These are phyloP conservation scores for Trichogramma dendrolimi DNA, from an alignment of 2,888 invertebrate species.

Conservation along the genomic window DNA sequence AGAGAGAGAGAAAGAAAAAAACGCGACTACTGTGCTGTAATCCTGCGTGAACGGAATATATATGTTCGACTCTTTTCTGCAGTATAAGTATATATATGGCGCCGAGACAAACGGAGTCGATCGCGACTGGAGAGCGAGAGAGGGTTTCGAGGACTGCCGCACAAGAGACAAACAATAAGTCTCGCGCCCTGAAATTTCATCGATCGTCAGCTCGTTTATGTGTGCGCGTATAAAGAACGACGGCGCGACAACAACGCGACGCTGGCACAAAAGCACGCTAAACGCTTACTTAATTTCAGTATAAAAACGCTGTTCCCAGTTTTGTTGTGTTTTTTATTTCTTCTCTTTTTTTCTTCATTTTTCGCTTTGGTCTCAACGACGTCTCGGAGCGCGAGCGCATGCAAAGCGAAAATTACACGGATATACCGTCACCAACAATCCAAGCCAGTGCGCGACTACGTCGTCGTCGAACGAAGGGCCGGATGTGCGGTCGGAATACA, in stretches of 20 bases:
- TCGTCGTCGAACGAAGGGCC: background rate
- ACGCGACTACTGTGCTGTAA: slow-evolving; percentile 4
- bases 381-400: background rate
- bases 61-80: too few relatives aligned
- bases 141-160: slow-evolving; percentile 12
- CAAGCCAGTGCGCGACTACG: background rate
- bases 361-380: background rate
- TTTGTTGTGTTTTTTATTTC: background rate
- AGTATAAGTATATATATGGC: background rate
- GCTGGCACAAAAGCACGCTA: too few relatives aligned
- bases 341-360: slow-evolving; percentile 3
- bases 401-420: background rate
- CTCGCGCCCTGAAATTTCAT: slow-evolving; percentile 19
- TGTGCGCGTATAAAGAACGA: too few relatives aligned
- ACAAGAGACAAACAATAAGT: slow-evolving; percentile 18
- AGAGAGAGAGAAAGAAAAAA: slow-evolving; percentile 3
- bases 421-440: background rate
- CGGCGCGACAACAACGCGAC: too few relatives aligned
- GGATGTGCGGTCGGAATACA: slow-evolving; percentile 27
- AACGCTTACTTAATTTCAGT: too few relatives aligned
- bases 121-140: background rate
- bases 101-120: slow-evolving; percentile 1
- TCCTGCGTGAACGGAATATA: background rate
- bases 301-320: too few relatives aligned
- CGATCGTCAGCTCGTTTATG: too few relatives aligned